These are phyloP conservation scores for Campylomormyrus tamandua DNA, from an alignment of 2,113 vertebrate genomes.

Conservation along the genomic window DNA sequence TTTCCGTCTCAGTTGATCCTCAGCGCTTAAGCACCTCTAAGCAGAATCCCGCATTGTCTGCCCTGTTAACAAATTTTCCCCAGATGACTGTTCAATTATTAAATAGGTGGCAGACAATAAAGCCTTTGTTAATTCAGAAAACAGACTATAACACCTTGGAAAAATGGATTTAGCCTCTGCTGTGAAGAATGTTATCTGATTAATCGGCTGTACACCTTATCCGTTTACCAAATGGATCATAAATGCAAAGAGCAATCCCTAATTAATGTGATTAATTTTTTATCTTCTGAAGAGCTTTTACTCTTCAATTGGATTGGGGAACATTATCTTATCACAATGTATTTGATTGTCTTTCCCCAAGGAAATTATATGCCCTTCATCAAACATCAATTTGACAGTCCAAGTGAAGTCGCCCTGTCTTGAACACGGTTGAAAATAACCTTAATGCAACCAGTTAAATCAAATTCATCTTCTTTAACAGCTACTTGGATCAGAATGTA, in stretches of 20 bases:
- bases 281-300: background rate
- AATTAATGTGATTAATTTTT: constrained; percentile 13
- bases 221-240: constrained; percentile 9
- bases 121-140: constrained; percentile 20
- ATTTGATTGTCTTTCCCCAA: constrained; percentile 3
- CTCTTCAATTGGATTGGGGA: background rate
- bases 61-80: constrained; percentile 55
- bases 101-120: constrained; percentile 37
- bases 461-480: constrained; percentile 39
- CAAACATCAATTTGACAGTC: constrained; percentile 10
- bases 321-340: background rate
- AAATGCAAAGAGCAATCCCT: constrained; percentile 10
- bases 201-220: constrained; percentile 8
- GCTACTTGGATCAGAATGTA: constrained; percentile 28
- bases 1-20: constrained; percentile 62
- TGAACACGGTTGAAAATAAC: constrained; percentile 5
- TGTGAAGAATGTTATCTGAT: constrained; percentile 17
- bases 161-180: constrained; percentile 14
- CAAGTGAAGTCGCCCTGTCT: background rate
- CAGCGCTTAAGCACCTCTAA: constrained; percentile 56
- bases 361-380: constrained; percentile 4
- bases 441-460: constrained; percentile 28
- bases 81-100: constrained; percentile 50
- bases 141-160: constrained; percentile 5
- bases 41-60: constrained; percentile 48